Conservation (phyloP, 2,113 vertebrate genomes). For the Hydropotes inermis region DNA sequence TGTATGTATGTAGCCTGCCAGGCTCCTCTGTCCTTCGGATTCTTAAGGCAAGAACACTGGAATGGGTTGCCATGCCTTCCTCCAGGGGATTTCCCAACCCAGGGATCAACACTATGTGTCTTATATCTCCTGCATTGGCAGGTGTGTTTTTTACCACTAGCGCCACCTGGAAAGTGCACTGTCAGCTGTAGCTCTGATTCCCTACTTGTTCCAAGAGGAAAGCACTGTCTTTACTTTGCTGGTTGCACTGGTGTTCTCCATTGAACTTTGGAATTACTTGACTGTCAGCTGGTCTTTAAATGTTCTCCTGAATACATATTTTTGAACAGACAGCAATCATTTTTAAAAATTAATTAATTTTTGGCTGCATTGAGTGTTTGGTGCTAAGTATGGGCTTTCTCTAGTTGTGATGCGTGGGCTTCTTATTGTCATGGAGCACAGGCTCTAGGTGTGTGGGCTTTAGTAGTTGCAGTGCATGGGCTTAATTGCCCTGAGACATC, state of each 20-base stretch:
- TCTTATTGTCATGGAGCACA: neutral
- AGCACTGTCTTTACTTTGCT: neutral
- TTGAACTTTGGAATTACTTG: neutral
- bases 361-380: neutral
- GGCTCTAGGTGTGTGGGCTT: neutral
- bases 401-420: neutral
- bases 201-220: neutral
- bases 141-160: neutral
- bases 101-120: neutral
- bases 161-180: fast-evolving
- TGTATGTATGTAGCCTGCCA: neutral
- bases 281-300: neutral
- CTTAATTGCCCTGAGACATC: neutral
- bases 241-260: neutral
- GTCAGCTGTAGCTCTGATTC: neutral
- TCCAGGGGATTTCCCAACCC: neutral
- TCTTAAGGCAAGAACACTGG: neutral
- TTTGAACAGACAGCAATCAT: neutral
- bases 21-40: neutral
- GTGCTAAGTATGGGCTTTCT: neutral
- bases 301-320: neutral
- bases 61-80: neutral
- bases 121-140: neutral
- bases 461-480: neutral
- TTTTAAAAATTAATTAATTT: neutral